Evolutionary conservation across 2,797 vertebrate genomes (phyloP), one percentile per base, ranked within the genome.

Genomic region (Helicolenus hilgendorfi): DNA sequence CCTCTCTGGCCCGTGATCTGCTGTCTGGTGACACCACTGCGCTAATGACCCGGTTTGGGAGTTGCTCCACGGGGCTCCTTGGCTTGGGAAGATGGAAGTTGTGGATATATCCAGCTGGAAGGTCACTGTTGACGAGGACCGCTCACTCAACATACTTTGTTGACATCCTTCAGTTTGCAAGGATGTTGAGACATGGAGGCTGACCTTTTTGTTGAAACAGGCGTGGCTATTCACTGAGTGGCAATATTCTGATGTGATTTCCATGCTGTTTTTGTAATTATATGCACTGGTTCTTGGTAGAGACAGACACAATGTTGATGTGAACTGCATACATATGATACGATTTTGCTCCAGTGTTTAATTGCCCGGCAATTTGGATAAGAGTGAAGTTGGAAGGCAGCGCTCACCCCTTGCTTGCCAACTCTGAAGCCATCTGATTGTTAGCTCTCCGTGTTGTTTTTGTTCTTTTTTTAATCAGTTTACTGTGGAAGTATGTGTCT

Each of bases 21-120:
- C 96, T 97, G 95, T 96, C 96, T 97, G 96, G 96, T 97, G 97
- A 97, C 97, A 97, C 97, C 94, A 92, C 96, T 91, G 96, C 55
- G 95, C 96, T 97, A 97, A 97, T 97, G 96, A 97, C 97, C 96
- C 91, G 95, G 95, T 96, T 95, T 96, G 97, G 96, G 96, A 97
- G 94, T 96, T 92, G 93, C 94, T 96, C 95, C 82, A 69, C 81
- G 89, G 96, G 96, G 95, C 93, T 96, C 91, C 95, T 97, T 97
- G 96, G 97, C 96, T 96, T 93, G 95, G 96, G 93, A 96, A 97
- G 95, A 97, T 97, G 96, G 96, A 97, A 97, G 96, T 94, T 93
- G 92, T 79, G 93, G 95, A 95, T 96, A 95, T 97, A 95, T 97
- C 95, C 96, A 95, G 93, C 94, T 97, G 96, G 96, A 97, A 97